Evolutionary conservation across 2,797 vertebrate genomes (phyloP).

Genomic region (Acrossocheilus wenchowensis): DNA sequence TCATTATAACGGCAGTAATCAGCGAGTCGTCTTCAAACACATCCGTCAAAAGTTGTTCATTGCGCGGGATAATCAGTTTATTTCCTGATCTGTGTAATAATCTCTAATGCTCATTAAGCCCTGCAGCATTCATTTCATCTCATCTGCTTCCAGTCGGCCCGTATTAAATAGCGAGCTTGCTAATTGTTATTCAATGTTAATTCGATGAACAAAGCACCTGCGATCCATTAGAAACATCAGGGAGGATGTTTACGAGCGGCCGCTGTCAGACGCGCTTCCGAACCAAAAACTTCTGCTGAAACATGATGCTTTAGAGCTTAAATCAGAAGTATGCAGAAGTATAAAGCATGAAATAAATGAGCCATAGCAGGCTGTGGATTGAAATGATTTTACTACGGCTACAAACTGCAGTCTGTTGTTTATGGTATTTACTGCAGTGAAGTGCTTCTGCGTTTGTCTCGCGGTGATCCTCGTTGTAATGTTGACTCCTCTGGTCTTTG

Average conservation of each 20-base stretch:
- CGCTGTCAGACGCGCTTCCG: neutral
- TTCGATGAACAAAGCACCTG: slow-evolving; percentile 56
- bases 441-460: slow-evolving; percentile 10
- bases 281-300: neutral
- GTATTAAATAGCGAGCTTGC: slow-evolving; percentile 52
- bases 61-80: slow-evolving; percentile 42
- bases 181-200: slow-evolving; percentile 64
- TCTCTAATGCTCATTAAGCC: slow-evolving; percentile 56
- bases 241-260: slow-evolving; percentile 40
- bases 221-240: slow-evolving; percentile 49
- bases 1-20: neutral
- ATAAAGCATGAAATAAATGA: neutral
- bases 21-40: slow-evolving; percentile 23
- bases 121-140: slow-evolving; percentile 51
- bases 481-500: slow-evolving; percentile 49
- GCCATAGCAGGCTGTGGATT: neutral
- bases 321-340: neutral
- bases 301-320: neutral
- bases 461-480: slow-evolving; percentile 56
- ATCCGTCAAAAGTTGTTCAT: slow-evolving; percentile 50
- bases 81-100: slow-evolving; percentile 49
- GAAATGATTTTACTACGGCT: neutral
- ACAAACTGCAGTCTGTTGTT: neutral
- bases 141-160: slow-evolving; percentile 52
- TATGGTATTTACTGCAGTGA: neutral